Evolutionary conservation across 2,888 invertebrate species (phyloP).

Genomic region (Limnephilus auricula): DNA sequence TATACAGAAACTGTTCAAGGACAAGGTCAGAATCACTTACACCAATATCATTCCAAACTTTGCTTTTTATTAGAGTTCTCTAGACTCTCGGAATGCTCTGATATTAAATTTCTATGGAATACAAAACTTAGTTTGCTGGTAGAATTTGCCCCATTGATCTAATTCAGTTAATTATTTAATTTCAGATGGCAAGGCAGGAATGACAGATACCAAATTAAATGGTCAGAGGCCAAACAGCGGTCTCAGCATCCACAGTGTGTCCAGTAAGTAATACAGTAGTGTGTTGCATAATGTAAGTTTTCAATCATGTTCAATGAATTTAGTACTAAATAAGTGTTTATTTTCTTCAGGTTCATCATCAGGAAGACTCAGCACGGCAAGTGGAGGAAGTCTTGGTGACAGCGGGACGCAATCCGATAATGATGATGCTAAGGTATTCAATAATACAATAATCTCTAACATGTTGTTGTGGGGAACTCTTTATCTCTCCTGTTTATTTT

Average conservation of each 20-base stretch:
- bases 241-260: conserved; percentile 82
- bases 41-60: no score
- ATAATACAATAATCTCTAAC: not conserved
- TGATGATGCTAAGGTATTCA: conserved; percentile 79
- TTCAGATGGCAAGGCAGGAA: conserved; percentile 54
- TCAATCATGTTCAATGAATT: not conserved
- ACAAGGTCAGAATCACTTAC: no score
- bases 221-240: conserved; percentile 82
- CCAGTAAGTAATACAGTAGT: conserved; percentile 77
- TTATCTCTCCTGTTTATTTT: no score
- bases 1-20: no score
- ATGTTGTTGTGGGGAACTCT: no score
- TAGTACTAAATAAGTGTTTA: not conserved
- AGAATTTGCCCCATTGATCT: not conserved
- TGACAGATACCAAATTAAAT: conserved; percentile 66
- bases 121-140: not conserved
- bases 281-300: not conserved
- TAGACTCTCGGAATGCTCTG: no score
- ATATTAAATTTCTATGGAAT: no score
- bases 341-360: conserved; percentile 83
- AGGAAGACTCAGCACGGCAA: conserved; percentile 89
- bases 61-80: no score
- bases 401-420: conserved; percentile 91
- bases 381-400: conserved; percentile 89
- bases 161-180: not conserved